Evolutionary conservation across 2,113 vertebrate genomes (phyloP).

Genomic region (Meleagris gallopavo): DNA sequence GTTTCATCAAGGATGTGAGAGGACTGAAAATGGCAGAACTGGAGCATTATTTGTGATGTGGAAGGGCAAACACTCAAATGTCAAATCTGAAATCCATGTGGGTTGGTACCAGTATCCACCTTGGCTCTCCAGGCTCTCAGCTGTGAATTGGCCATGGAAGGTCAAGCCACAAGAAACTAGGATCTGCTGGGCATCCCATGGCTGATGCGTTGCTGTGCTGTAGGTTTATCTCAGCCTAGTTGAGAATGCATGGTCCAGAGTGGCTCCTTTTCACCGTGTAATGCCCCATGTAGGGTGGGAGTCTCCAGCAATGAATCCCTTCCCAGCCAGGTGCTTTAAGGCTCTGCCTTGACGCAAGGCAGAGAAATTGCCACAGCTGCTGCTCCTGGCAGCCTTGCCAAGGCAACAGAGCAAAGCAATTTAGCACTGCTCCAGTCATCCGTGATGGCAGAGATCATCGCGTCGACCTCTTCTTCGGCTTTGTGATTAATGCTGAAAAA

Average conservation of each 20-base stretch:
- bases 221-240: not conserved
- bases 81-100: not conserved
- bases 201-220: not conserved
- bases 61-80: not conserved
- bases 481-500: conserved; percentile 38
- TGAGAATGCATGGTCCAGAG: not conserved
- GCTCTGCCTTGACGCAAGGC: not conserved
- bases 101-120: not conserved
- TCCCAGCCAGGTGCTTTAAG: not conserved
- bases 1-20: accelerated
- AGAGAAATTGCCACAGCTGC: conserved; percentile 57
- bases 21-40: not conserved
- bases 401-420: conserved; percentile 37
- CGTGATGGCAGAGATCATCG: conserved; percentile 49
- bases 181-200: not conserved
- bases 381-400: not conserved
- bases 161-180: not conserved
- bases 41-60: not conserved
- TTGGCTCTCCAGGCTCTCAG: not conserved
- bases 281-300: not conserved
- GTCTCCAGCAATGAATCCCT: not conserved
- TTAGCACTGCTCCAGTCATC: conserved; percentile 50
- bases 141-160: not conserved
- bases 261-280: not conserved
- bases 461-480: conserved; percentile 10